A percentile compares a stretch with the other conserved stretches of the same genome.
Evolutionary conservation across 2,888 invertebrate species (phyloP).

Genomic region (Scaptomyza cyrtandrae): DNA sequence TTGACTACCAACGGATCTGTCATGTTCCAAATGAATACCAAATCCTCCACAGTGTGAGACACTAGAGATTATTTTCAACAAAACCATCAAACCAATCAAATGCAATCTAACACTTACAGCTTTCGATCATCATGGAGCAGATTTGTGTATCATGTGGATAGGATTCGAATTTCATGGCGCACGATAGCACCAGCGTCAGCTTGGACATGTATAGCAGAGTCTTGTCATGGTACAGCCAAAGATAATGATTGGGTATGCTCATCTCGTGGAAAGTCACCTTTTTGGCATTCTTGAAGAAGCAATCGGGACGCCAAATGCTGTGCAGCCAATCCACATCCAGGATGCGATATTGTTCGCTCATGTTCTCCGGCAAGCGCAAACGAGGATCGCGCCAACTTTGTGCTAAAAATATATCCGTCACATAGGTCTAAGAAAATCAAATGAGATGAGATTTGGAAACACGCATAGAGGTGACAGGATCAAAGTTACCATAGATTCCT

Average conservation of each 20-base stretch:
- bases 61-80: slow-evolving; percentile 86
- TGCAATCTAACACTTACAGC: slow-evolving; percentile 88
- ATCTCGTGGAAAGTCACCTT: slow-evolving; percentile 97
- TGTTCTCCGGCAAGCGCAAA: slow-evolving; percentile 94
- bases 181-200: slow-evolving; percentile 95
- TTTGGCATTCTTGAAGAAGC: slow-evolving; percentile 97
- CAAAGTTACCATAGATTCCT: slow-evolving; percentile 91
- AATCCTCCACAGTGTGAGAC: slow-evolving; percentile 96
- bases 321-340: slow-evolving; percentile 95
- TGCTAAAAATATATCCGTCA: slow-evolving; percentile 95
- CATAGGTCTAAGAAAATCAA: slow-evolving; percentile 90
- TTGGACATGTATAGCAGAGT: slow-evolving; percentile 96
- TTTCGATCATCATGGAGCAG: slow-evolving; percentile 97
- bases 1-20: slow-evolving; percentile 95
- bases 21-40: slow-evolving; percentile 97
- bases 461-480: not conserved
- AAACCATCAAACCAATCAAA: slow-evolving; percentile 1
- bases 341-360: slow-evolving; percentile 96
- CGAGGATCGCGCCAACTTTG: slow-evolving; percentile 97
- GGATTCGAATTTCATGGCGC: slow-evolving; percentile 97
- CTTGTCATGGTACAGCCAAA: slow-evolving; percentile 96
- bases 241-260: slow-evolving; percentile 96
- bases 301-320: slow-evolving; percentile 96
- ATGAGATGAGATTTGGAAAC: not conserved
- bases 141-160: slow-evolving; percentile 97